Conservation (phyloP, 2,797 vertebrate genomes). For the Adrianichthys oophorus region DNA sequence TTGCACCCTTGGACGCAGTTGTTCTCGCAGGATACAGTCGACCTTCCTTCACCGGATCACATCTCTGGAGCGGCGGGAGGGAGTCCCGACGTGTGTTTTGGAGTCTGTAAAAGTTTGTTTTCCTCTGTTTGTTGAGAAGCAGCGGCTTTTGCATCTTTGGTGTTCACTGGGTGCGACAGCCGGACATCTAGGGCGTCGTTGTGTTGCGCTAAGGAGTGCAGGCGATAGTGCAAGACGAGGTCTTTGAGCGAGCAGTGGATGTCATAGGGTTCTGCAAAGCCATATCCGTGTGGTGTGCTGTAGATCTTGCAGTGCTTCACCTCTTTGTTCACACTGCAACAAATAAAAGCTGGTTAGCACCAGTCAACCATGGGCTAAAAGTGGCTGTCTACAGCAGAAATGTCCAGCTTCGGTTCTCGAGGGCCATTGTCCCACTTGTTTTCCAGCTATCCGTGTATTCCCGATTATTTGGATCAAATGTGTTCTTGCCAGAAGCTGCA, state of each 20-base stretch:
- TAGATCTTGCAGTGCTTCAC: slow-evolving; percentile 98
- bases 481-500: too few species aligned
- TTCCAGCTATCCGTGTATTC: too few species aligned
- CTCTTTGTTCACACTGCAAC: slow-evolving; percentile 88
- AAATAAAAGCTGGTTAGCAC: background rate
- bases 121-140: slow-evolving; percentile 66
- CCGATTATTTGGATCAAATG: too few species aligned
- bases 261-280: slow-evolving; percentile 94
- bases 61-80: slow-evolving; percentile 73
- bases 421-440: too few species aligned
- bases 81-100: slow-evolving; percentile 68
- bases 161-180: slow-evolving; percentile 89
- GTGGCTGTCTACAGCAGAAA: too few species aligned
- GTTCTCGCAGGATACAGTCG: slow-evolving; percentile 64
- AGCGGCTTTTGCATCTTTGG: slow-evolving; percentile 45
- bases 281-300: slow-evolving; percentile 90
- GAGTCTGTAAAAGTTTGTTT: slow-evolving; percentile 76
- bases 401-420: too few species aligned
- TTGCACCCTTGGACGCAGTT: slow-evolving; percentile 69
- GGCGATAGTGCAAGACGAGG: slow-evolving; percentile 95
- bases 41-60: slow-evolving; percentile 61
- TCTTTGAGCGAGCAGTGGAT: slow-evolving; percentile 93
- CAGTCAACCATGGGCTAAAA: background rate
- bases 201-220: slow-evolving; percentile 93
- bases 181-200: slow-evolving; percentile 95